Percentiles rank a stretch among this genome's conserved stretches.
Evolutionary conservation across 2,888 invertebrate species (phyloP).

Genomic region (Ophion ellenae): DNA sequence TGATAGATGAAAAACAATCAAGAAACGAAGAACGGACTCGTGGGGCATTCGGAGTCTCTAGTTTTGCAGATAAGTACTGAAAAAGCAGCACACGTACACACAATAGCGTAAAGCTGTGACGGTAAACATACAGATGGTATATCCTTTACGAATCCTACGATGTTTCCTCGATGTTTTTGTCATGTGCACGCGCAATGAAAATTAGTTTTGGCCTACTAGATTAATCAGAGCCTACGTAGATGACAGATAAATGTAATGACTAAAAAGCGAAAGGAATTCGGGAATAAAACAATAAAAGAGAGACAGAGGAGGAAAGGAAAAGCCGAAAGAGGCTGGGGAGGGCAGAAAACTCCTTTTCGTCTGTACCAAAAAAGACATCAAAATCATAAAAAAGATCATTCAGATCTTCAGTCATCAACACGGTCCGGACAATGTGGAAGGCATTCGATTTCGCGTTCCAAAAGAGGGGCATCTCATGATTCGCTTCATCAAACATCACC

Average conservation of each 20-base stretch:
- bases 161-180: slow-evolving; percentile 76
- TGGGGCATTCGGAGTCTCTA: slow-evolving; percentile 28
- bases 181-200: slow-evolving; percentile 71
- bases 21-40: slow-evolving; percentile 1
- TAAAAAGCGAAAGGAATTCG: slow-evolving; percentile 16
- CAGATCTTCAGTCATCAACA: neutral
- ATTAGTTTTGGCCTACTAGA: slow-evolving; percentile 52
- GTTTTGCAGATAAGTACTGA: slow-evolving; percentile 54
- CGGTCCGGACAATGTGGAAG: neutral
- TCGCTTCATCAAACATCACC: neutral
- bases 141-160: slow-evolving; percentile 32
- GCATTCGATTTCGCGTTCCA: neutral
- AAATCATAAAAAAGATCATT: neutral
- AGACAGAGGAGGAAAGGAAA: slow-evolving; percentile 27
- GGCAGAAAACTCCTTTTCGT: neutral
- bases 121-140: slow-evolving; percentile 36
- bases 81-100: neutral
- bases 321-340: neutral
- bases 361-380: neutral
- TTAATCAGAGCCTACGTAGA: too few relatives aligned
- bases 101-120: slow-evolving; percentile 9
- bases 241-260: neutral
- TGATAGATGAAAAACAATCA: slow-evolving; percentile 16
- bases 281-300: slow-evolving; percentile 19
- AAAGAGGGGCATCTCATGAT: neutral